Base-by-base conservation (phyloP, 2,797 vertebrate species). In the Synanceia verrucosa region DNA sequence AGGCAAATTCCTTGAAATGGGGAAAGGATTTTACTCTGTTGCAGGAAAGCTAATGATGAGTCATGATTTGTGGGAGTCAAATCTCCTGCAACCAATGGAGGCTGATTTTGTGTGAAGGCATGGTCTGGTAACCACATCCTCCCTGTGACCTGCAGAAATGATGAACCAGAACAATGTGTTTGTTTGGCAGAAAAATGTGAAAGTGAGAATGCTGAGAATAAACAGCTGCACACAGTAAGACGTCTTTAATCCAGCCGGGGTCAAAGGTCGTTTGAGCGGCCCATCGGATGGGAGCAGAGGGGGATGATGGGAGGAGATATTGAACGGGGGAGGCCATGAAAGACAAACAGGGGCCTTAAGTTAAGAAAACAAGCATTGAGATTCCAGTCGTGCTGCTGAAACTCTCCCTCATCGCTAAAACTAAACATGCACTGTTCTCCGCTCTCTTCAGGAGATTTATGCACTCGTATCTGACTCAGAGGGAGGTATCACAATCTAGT, bases 351-450 rank as follows among this genome's bases (percentile, higher is more conserved):
- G 24, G 64, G 31, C 51, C 69, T 71, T 33, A 11, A 55, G 76
- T 55, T 77, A 76, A 57, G 64, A 84, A 88, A 89, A 84, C 63
- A 86, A 86, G 55, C 75, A 67, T 85, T 86, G 28, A 75, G 23
- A 92, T 92, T 92, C 89, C 80, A 77, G 78, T 85, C 83, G 64
- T 81, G 81, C 41, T 58, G 57, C 58, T 60, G 34, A 72, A 78
- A 64, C 50, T 39, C 65, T 83, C 84, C 65, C 61, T 58, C 5
- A 13, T 72, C 50, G 67, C 16, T 29, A 50, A 53, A 73, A 65
- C 19, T 5, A 41, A 39, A 33, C 44, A 58, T 16, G n/a, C 23
- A 33, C 31, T 44, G 11, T 34, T 52, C 28, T 47, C 18, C 26
- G 7, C 28, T 73, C 16, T 41, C 29, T 63, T 18, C 34, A 39